Evolutionary conservation across 2,888 invertebrate species (phyloP), one percentile per base, ranked within the genome.

Genomic region (Carabus problematicus): DNA sequence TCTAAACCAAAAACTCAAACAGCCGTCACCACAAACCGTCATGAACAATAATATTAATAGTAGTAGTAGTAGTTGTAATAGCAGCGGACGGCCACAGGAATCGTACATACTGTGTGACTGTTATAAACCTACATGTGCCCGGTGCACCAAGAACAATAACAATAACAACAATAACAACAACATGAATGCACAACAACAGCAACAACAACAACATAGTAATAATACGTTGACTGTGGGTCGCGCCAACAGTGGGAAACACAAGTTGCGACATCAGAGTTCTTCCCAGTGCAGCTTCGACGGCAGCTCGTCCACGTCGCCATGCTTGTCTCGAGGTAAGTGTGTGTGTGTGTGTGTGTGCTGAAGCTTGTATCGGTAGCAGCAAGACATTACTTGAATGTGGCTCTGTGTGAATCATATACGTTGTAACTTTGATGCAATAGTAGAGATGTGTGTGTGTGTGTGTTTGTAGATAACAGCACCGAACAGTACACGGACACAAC

Each of bases 401-500:
- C n/a, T n/a, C n/a, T n/a, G n/a, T n/a, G n/a, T n/a, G n/a, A n/a
- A n/a, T n/a, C n/a, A n/a, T n/a, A n/a, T n/a, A n/a, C n/a, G n/a
- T n/a, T n/a, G n/a, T n/a, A n/a, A n/a, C n/a, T n/a, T n/a, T n/a
- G n/a, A n/a, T n/a, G n/a, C n/a, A n/a, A n/a, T n/a, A n/a, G n/a
- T n/a, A n/a, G n/a, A n/a, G n/a, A n/a, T n/a, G n/a, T 29, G 29
- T 29, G 6, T 29, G 29, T 29, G 6, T 29, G 29, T 29, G 6
- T 70, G 64, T 72, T 77, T 80, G n/a, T 83, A 91, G 92, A 92
- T 81, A 92, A 89, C 78, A 92, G 91, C 80, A 87, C 88, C 71
- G 92, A 92, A 78, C 86, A 87, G 79, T 89, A 88, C 77, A 89
- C 88, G 29, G 93, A 93, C 79, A 89, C 89, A 62, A 88, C 89